A percentile compares a stretch with the other conserved stretches of the same genome.
These are phyloP conservation scores for Ianthella basta DNA, from an alignment of 37 sponge, comb jelly and placozoan species.

Conservation along the genomic window DNA sequence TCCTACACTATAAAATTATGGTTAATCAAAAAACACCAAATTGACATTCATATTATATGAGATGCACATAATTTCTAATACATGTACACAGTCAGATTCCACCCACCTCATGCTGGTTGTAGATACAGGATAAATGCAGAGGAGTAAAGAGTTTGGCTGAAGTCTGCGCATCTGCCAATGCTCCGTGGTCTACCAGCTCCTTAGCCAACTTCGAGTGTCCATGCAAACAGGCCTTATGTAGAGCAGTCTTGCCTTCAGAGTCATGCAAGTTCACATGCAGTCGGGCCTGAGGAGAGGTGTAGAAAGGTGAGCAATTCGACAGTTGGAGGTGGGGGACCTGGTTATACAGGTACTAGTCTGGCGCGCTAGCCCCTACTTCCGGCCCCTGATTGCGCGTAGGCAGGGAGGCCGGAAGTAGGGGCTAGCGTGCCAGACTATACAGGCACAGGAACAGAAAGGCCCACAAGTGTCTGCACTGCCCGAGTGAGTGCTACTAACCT, in stretches of 20 bases:
- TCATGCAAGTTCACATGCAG: slow-evolving; percentile 66
- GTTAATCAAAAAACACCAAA: too few species aligned
- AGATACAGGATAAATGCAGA: slow-evolving; percentile 92
- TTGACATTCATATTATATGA: not conserved
- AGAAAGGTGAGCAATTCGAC: not conserved
- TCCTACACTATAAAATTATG: too few species aligned
- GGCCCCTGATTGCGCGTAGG: too few species aligned
- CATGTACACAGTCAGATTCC: not conserved
- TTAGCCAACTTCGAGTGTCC: slow-evolving; percentile 64
- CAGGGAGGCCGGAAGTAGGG: too few species aligned
- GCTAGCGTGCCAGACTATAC: too few species aligned
- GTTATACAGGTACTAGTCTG: too few species aligned
- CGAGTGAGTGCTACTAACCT: slow-evolving; percentile 42
- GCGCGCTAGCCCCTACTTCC: too few species aligned
- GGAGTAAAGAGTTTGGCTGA: slow-evolving; percentile 67
- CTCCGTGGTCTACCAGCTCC: slow-evolving; percentile 67
- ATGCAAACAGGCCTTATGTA: slow-evolving; percentile 78
- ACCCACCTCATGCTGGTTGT: slow-evolving; percentile 87
- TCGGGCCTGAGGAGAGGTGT: slow-evolving; percentile 3
- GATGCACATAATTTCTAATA: not conserved
- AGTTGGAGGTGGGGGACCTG: slow-evolving; percentile 7
- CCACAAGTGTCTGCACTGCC: too few species aligned
- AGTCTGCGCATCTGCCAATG: slow-evolving; percentile 51
- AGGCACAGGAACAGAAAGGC: too few species aligned
- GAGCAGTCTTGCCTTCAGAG: slow-evolving; percentile 58